Evolutionary conservation across 2,888 invertebrate species (phyloP), one percentile per base, ranked within the genome.

Genomic region (Melanostoma scalare): DNA sequence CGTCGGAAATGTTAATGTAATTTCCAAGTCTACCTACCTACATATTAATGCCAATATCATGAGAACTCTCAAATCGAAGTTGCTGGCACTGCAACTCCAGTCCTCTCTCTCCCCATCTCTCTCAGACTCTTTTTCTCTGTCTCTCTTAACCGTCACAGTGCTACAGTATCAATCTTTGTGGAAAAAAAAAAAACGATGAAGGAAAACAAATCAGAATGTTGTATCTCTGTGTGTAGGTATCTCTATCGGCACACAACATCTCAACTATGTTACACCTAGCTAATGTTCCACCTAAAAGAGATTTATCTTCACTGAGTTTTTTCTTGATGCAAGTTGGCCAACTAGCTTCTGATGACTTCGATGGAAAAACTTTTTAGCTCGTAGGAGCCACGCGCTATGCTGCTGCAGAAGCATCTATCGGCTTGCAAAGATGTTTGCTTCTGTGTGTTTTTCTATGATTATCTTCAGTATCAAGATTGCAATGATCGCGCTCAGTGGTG

Each of bases 1-100:
- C 42, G 44, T 77, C 77, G 77, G 77, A 77, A 72, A 77, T 77
- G 77, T 58, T 65, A 77, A 77, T 71, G 50, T 71, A 71, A 77
- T 53, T 72, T 67, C 72, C 77, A 77, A 65, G 63, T 71, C 76
- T 69, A 71, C 63, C 76, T 63, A 67, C 60, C 65, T 72, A 3
- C 44, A 46, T 48, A 61, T 52, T 63, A 63, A 74, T 74, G 68
- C 61, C 68, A 74, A 79, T 69, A 80, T 80, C 69, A 75, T 58
- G 78, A 73, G 73, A 78, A 78, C 40, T 61, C 46, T 67, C 33
- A 38, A 55, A n/a, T 63, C 6, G 33, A 72, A 31, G 53, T 44
- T 46, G 4, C 38, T 36, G 20, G 20, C 20, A 20, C 20, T 20
- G 20, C 20, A 20, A 20, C 20, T 20, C 20, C 20, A 46, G 2